Evolutionary conservation across 2,797 vertebrate genomes (phyloP).

Genomic region (Poliocrania exsul): DNA sequence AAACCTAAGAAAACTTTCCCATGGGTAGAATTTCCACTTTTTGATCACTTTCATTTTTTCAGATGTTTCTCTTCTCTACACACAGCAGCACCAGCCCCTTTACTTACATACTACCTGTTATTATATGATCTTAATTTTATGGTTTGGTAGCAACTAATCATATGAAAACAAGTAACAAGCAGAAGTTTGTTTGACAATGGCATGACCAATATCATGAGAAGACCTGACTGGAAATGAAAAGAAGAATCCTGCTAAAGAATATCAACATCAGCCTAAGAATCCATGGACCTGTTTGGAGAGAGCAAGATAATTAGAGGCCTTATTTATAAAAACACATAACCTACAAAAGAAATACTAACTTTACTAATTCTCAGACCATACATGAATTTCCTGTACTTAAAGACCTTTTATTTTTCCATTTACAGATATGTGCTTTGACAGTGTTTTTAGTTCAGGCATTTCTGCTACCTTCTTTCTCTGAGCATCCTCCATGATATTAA

Average conservation of each 20-base stretch:
- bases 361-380: neutral
- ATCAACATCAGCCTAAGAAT: neutral
- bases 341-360: neutral
- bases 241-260: neutral
- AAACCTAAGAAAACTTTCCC: neutral
- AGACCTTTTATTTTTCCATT: neutral
- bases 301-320: neutral
- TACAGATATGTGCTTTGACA: neutral
- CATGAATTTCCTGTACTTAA: neutral
- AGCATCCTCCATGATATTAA: neutral
- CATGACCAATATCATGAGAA: neutral
- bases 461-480: neutral
- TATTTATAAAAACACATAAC: neutral
- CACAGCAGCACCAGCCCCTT: neutral
- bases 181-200: neutral
- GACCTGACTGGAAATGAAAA: neutral
- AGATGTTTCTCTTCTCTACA: neutral
- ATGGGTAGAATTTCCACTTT: neutral
- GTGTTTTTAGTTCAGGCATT: neutral
- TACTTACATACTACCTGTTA: neutral
- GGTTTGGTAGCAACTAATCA: neutral
- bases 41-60: neutral
- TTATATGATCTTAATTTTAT: neutral
- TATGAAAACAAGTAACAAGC: neutral
- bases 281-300: neutral